A percentile compares a stretch with the other conserved stretches of the same genome.
phyloP scores from a whole-genome alignment of 2,797 vertebrate species.

The Hephaestus fuliginosus region DNA sequence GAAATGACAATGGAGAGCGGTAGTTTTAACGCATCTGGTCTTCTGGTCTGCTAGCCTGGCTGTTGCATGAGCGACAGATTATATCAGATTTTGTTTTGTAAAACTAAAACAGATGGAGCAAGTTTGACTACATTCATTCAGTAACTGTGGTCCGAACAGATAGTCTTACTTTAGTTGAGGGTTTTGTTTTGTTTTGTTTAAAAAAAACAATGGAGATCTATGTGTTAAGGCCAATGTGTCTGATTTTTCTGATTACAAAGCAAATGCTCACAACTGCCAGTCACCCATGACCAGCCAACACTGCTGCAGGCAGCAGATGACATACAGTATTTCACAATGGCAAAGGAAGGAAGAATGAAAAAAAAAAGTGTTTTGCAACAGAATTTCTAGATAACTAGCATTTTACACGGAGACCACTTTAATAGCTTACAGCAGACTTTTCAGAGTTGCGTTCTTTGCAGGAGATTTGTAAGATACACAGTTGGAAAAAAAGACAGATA shows the following conservation, averaged over 20 bases:
- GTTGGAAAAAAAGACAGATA: not conserved
- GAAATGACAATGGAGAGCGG: not conserved
- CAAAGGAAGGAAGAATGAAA: slow-evolving; percentile 1
- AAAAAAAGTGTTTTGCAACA: slow-evolving; percentile 41
- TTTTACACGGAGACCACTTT: not conserved
- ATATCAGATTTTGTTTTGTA: slow-evolving; percentile 17
- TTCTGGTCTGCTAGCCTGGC: not conserved
- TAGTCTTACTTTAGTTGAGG: not conserved
- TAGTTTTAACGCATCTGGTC: not conserved
- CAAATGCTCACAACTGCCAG: slow-evolving; percentile 4
- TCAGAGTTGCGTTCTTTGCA: not conserved
- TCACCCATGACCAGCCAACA: slow-evolving; percentile 9
- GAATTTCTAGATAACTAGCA: not conserved
- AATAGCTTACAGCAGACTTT: not conserved
- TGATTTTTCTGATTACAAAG: slow-evolving; percentile 20
- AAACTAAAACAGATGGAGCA: slow-evolving; percentile 5
- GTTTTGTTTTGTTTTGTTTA: not conserved
- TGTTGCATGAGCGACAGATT: not conserved
- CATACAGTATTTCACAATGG: slow-evolving; percentile 38
- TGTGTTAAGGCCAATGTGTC: not conserved
- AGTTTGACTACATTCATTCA: slow-evolving; percentile 14
- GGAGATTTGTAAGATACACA: not conserved
- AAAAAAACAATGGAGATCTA: slow-evolving; percentile 2
- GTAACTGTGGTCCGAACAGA: slow-evolving; percentile 1
- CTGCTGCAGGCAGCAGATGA: slow-evolving; percentile 23